Evolutionary conservation across 1,140 invertebrate genomes (phyloP).

Genomic region (Drusus annulatus): DNA sequence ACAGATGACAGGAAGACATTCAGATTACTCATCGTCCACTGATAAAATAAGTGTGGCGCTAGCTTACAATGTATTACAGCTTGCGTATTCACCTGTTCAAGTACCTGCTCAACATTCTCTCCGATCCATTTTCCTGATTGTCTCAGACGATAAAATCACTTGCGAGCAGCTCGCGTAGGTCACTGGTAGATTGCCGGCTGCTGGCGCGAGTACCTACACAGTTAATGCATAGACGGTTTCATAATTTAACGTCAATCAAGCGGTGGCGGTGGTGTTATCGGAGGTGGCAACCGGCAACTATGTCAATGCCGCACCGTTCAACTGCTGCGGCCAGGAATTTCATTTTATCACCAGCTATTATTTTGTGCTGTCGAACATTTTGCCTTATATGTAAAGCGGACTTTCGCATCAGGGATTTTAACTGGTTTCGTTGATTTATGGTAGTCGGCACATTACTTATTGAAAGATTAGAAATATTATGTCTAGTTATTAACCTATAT

Average conservation of each 20-base stretch:
- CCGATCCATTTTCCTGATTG: no score
- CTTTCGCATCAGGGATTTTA: neutral
- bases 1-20: no score
- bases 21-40: no score
- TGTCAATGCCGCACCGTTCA: constrained; percentile 22
- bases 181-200: neutral
- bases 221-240: constrained; percentile 9
- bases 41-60: no score
- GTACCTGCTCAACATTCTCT: no score
- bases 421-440: neutral
- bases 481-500: no score
- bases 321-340: constrained; percentile 7
- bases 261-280: constrained; percentile 1
- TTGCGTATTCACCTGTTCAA: no score
- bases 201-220: no score
- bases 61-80: no score
- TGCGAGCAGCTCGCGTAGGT: neutral
- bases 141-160: no score
- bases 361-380: neutral
- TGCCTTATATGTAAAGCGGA: neutral
- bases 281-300: neutral
- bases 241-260: constrained; percentile 26
- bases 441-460: neutral
- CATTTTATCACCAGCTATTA: neutral
- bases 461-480: no score